Base-by-base conservation (phyloP, 2,888 invertebrate species). In the Buathra laborator region DNA sequence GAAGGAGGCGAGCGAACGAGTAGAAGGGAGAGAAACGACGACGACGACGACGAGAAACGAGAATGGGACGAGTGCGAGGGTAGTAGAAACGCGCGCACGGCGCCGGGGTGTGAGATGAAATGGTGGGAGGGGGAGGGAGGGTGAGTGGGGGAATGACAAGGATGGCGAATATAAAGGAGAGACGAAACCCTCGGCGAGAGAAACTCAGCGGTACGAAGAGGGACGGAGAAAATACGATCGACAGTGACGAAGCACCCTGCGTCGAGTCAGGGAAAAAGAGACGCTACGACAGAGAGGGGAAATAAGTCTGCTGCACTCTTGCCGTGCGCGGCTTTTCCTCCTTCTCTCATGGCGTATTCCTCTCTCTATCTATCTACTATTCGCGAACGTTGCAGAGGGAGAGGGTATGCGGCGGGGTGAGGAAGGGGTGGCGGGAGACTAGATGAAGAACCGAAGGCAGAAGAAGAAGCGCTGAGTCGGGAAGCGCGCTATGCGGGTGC, bases 191-290 rank as follows among this genome's bases (percentile, higher is more conserved):
- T 71, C 51, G 62, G 83, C 81, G 83, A 64, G 78, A 77, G 80
- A 76, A 62, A 76, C 48, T 77, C 76, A 59, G 75, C 46, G 83
- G 75, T 75, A 79, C 80, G 75, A 51, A 77, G 76, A 67, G 72
- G 80, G 86, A 87, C 86, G 88, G 81, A 86, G 85, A 87, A 86
- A 87, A 86, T 86, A 85, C 76, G 84, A 84, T 86, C 86, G 90
- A 90, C 90, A 88, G 89, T 90, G 90, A 90, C 90, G 88, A 88
- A 90, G 90, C 87, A 89, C 89, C 87, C 88, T 86, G 75, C 76
- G 78, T 80, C 82, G 85, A 81, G 83, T 82, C 86, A 85, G 84
- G 77, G 86, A 85, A 86, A 86, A 86, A 86, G 81, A 68, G 83
- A 77, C 62, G 62, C 29, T 51, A 6, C 46, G 64, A 82, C 85